A percentile compares a stretch with the other conserved stretches of the same genome.
These are phyloP conservation scores for Uromys caudimaculatus DNA, from an alignment of 2,797 vertebrate species.

Conservation along the genomic window DNA sequence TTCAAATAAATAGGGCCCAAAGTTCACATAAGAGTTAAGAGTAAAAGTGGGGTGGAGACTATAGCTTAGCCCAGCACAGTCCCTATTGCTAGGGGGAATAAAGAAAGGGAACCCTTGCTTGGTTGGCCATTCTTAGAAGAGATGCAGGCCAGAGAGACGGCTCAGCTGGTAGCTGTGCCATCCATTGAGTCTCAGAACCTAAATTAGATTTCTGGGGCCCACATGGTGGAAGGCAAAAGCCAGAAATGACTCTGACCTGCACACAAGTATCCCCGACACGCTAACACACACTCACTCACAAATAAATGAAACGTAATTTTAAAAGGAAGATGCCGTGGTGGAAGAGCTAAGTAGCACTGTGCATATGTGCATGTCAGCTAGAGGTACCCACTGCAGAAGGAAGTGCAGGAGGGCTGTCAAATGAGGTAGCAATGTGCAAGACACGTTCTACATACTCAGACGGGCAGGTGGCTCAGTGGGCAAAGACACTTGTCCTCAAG, in stretches of 20 bases:
- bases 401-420: neutral
- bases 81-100: neutral
- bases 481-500: neutral
- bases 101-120: no score
- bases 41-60: neutral
- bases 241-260: neutral
- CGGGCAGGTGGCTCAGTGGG: neutral
- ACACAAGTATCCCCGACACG: neutral
- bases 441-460: no score
- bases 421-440: neutral
- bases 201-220: neutral
- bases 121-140: neutral
- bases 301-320: neutral
- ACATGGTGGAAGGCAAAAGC: neutral
- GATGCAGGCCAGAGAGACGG: neutral
- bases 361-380: neutral
- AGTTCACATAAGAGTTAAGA: constrained; percentile 45
- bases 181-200: neutral
- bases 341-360: neutral
- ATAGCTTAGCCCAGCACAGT: neutral
- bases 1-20: constrained; percentile 9
- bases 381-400: neutral
- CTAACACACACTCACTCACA: neutral
- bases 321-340: neutral
- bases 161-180: neutral